These are phyloP conservation scores for Helobdella robusta DNA, from an alignment of 2,888 invertebrate species.

Conservation along the genomic window DNA sequence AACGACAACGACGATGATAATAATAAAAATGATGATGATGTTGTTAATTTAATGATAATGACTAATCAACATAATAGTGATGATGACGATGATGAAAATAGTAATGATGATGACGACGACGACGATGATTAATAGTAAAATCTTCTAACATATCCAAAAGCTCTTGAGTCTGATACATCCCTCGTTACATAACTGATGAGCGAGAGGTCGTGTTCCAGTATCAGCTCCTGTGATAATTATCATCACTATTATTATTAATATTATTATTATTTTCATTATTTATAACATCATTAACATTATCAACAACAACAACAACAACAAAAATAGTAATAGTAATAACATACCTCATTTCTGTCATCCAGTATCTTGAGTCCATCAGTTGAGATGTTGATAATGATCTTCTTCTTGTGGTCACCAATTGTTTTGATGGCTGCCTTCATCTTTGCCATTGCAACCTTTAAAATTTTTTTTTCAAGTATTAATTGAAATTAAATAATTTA, in stretches of 20 bases:
- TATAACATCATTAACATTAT: background rate
- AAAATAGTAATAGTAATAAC: background rate
- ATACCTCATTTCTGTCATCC: constrained; percentile 4
- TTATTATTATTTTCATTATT: background rate
- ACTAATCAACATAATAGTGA: too few relatives aligned
- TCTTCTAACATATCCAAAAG: constrained; percentile 22
- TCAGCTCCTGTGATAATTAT: constrained; percentile 6
- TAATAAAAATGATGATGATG: too few relatives aligned
- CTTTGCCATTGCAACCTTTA: constrained; percentile 22
- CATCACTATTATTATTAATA: background rate
- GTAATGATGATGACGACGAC: too few relatives aligned
- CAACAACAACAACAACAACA: background rate
- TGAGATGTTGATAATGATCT: constrained; percentile 23
- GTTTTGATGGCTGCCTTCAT: constrained; percentile 24
- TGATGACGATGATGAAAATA: too few relatives aligned
- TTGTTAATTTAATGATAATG: too few relatives aligned
- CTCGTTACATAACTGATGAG: constrained; percentile 12
- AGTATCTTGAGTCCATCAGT: constrained; percentile 7
- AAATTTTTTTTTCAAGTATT: background rate
- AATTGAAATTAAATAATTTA: background rate
- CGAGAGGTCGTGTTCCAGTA: constrained; percentile 4
- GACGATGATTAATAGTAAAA: too few relatives aligned
- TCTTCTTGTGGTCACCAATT: constrained; percentile 24
- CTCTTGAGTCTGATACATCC: constrained; percentile 19
- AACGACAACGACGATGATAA: too few relatives aligned